Conservation (phyloP, 2,113 vertebrate species). For the Coptodon bakossiorum region DNA sequence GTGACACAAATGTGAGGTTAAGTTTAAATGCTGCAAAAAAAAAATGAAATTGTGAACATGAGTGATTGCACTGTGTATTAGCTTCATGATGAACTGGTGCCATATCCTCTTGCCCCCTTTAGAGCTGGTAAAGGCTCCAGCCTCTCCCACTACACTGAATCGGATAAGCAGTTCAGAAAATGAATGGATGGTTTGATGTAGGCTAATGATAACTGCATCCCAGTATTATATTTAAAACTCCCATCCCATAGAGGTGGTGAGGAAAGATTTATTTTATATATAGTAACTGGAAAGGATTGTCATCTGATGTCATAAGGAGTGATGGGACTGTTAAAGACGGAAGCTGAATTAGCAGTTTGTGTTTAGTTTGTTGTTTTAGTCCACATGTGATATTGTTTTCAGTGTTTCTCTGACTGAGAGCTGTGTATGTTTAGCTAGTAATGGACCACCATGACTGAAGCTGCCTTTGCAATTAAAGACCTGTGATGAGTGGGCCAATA, state of each 20-base stretch:
- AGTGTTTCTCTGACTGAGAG: neutral
- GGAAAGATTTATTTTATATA: neutral
- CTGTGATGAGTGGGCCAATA: neutral
- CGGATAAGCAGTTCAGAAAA: neutral
- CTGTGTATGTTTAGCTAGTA: neutral
- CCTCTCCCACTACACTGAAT: neutral
- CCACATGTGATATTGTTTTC: neutral
- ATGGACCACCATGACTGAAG: neutral
- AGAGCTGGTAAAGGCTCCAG: neutral
- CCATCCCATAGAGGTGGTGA: neutral
- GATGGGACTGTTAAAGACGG: neutral
- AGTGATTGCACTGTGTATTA: neutral
- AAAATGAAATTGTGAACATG: neutral
- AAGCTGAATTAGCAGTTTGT: neutral
- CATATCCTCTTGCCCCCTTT: neutral
- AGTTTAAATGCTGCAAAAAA: neutral
- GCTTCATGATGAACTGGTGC: neutral
- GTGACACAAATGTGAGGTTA: neutral
- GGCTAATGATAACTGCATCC: neutral
- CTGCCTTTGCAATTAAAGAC: neutral
- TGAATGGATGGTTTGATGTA: fast-evolving
- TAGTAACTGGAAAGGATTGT: neutral
- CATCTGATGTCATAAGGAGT: neutral
- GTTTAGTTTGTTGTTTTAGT: neutral
- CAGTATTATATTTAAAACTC: neutral